Evolutionary conservation across 1,140 invertebrate species (phyloP).

Genomic region (Trachelipus rathkii): DNA sequence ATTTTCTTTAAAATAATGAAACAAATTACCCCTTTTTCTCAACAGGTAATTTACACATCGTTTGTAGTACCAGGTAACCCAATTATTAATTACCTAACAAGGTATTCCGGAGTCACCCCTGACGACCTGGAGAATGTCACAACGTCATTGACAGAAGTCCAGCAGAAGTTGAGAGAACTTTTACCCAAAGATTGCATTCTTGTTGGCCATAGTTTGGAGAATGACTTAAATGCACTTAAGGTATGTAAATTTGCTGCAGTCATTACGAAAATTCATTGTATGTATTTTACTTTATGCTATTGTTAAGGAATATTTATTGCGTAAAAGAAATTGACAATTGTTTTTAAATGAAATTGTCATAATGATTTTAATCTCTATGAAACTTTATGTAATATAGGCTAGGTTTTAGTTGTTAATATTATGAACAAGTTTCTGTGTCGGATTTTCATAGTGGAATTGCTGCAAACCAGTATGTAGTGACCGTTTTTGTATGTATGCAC

Average conservation of each 20-base stretch:
- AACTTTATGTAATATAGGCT: too few relatives aligned
- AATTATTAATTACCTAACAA: constrained; percentile 81
- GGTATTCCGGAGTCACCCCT: constrained; percentile 53
- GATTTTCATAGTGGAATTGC: too few relatives aligned
- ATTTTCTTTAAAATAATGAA: too few relatives aligned
- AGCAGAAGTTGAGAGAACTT: constrained; percentile 54
- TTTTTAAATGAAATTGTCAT: too few relatives aligned
- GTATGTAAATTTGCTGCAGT: neutral
- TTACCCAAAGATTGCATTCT: constrained; percentile 57
- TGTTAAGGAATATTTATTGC: neutral
- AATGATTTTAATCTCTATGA: too few relatives aligned
- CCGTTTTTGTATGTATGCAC: too few relatives aligned
- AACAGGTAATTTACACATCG: constrained; percentile 67
- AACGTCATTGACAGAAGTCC: constrained; percentile 52
- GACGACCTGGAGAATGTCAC: constrained; percentile 47
- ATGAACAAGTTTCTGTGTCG: too few relatives aligned
- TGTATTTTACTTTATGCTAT: neutral
- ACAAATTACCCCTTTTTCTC: neutral
- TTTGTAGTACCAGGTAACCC: constrained; percentile 68
- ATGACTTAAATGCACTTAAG: constrained; percentile 57
- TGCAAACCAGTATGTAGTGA: too few relatives aligned
- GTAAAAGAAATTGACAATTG: too few relatives aligned
- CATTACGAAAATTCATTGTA: neutral
- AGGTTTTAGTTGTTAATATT: too few relatives aligned
- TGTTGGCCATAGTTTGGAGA: constrained; percentile 60